Evolutionary conservation across 2,113 vertebrate species (phyloP), one percentile per base, ranked within the genome.

Genomic region (Chaenocephalus aceratus): DNA sequence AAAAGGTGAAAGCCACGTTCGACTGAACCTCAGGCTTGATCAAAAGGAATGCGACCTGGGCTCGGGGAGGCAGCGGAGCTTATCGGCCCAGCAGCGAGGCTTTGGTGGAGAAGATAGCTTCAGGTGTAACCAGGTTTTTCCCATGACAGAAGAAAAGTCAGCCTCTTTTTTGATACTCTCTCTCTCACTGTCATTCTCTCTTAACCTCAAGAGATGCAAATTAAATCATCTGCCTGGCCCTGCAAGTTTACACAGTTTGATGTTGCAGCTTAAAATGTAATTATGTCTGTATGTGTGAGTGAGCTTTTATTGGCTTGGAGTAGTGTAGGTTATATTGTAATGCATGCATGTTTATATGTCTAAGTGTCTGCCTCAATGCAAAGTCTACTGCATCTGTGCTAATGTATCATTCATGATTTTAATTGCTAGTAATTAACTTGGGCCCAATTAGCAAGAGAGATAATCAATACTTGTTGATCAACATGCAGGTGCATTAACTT

Each of bases 391-490:
- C 84, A 79, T 84, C 84, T 85, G 84, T 80, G 36, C 85, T 91
- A 88, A 92, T 93, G 84, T 85, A 91, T 92, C 92, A 89, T 93
- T 95, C 89, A 89, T 93, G 89, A 71, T 91, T 93, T 91, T 90
- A 95, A 95, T 89, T 90, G 91, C 79, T 89, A 87, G 88, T 93
- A 93, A 92, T 94, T 92, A 95, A 92, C 93, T 91, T 73, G 82
- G 84, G 83, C 78, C 89, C 83, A 92, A 92, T 94, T 93, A 92
- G 91, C 86, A 82, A 82, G 79, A 88, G 83, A 90, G 76, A 86
- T 93, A 95, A 93, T 95, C 94, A 91, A 94, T 94, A 90, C 69
- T 79, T 88, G 91, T 86, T 94, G 89, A 92, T 92, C 86, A 92
- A 89, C 72, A 61, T 23, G 46, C 85, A 88, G 86, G 77, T 82